Percentiles rank a stretch among this genome's conserved stretches.
phyloP scores from a whole-genome alignment of 1,140 invertebrate species.

The Uloborus diversus region DNA sequence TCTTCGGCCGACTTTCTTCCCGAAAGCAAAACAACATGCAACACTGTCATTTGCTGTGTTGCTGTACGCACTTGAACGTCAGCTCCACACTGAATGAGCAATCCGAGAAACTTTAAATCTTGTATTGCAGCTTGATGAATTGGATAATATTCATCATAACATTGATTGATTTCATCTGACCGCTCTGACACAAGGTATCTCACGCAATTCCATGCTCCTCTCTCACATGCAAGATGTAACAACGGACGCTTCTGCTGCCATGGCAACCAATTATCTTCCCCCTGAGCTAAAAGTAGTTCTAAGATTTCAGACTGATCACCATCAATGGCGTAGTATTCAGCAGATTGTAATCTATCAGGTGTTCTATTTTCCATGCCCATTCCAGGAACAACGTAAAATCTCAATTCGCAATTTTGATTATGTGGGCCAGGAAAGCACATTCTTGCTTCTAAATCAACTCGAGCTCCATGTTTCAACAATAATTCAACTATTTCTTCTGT shows the following conservation, averaged over 20 bases:
- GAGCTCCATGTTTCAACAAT: conserved; percentile 67
- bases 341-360: conserved; percentile 74
- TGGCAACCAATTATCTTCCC: conserved; percentile 75
- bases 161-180: conserved; percentile 77
- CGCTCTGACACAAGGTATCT: conserved; percentile 72
- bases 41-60: conserved; percentile 77
- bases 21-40: conserved; percentile 70
- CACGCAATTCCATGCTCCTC: conserved; percentile 77
- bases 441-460: conserved; percentile 67
- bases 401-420: conserved; percentile 76
- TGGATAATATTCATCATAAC: conserved; percentile 80
- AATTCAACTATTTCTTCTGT: conserved; percentile 69
- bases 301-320: conserved; percentile 72
- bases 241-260: conserved; percentile 71
- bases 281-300: conserved; percentile 74
- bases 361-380: conserved; percentile 62
- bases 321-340: conserved; percentile 78
- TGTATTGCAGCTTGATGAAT: conserved; percentile 78
- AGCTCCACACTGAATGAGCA: conserved; percentile 73
- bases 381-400: conserved; percentile 61
- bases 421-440: conserved; percentile 78
- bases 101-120: conserved; percentile 74
- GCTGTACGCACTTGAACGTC: conserved; percentile 75
- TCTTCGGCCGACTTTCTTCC: conserved; percentile 75
- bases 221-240: conserved; percentile 75